phyloP scores from a whole-genome alignment of 2,113 vertebrate genomes.

The Myotis brandtii region DNA sequence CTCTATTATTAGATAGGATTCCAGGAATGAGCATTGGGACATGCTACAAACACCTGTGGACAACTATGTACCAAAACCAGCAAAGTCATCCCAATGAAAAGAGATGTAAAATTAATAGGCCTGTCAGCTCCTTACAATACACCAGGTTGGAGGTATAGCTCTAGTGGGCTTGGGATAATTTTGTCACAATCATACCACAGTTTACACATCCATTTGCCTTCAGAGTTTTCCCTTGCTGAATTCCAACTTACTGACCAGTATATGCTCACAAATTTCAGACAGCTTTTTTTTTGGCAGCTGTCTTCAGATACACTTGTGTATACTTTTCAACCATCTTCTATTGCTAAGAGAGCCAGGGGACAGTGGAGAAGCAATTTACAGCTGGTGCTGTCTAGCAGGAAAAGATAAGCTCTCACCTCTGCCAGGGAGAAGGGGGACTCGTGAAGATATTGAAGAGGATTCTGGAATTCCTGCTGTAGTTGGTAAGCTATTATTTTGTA shows the following conservation, averaged over 20 bases:
- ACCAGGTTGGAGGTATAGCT: not conserved
- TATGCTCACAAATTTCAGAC: not conserved
- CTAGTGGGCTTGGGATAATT: not conserved
- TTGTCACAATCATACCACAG: not conserved
- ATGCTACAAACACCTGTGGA: not conserved
- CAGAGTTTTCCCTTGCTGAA: not conserved
- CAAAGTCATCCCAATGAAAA: not conserved
- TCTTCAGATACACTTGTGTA: not conserved
- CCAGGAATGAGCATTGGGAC: not conserved
- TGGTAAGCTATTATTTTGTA: not conserved
- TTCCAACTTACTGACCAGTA: not conserved
- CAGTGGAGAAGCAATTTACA: not conserved
- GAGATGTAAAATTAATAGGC: not conserved
- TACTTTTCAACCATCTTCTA: not conserved
- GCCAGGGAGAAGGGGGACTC: not conserved
- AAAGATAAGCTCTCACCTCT: not conserved
- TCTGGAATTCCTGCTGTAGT: not conserved
- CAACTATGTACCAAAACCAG: not conserved
- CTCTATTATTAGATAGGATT: too few relatives aligned
- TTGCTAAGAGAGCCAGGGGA: not conserved
- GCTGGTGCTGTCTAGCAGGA: not conserved
- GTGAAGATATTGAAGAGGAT: not conserved
- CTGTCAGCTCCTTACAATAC: not conserved
- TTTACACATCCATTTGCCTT: not conserved
- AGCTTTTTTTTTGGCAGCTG: not conserved